Conservation (phyloP, 2,888 invertebrate genomes). For the Odontocolon sp. region DNA sequence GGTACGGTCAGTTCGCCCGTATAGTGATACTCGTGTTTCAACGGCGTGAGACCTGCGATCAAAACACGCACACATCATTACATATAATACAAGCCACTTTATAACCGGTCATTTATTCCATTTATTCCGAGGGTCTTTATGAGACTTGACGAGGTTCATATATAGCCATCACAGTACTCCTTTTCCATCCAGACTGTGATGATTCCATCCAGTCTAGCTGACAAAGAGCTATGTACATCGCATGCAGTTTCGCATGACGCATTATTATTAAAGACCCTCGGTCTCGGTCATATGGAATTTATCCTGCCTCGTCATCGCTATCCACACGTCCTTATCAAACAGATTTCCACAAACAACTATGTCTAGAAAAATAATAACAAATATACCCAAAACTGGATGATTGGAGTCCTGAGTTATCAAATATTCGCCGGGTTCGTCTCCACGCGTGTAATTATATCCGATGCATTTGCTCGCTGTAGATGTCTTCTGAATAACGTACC, state of each 20-base stretch:
- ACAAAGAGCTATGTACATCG: constrained; percentile 41
- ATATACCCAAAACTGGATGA: constrained; percentile 81
- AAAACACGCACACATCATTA: constrained; percentile 65
- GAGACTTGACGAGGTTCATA: constrained; percentile 55
- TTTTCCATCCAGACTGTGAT: constrained; percentile 36
- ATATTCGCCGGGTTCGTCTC: constrained; percentile 87
- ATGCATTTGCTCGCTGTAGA: constrained; percentile 91
- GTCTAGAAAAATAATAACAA: too few species aligned
- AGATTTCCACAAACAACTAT: background rate
- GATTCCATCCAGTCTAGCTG: constrained; percentile 18
- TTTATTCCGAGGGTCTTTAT: constrained; percentile 65
- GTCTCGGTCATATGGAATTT: constrained; percentile 29
- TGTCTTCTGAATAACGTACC: constrained; percentile 92
- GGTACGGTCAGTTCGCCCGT: constrained; percentile 87
- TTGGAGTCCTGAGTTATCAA: constrained; percentile 88
- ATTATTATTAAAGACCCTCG: constrained; percentile 44
- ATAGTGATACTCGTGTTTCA: constrained; percentile 91
- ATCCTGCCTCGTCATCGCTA: constrained; percentile 16
- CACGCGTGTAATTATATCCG: constrained; percentile 88
- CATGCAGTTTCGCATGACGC: constrained; percentile 49
- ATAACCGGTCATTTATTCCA: constrained; percentile 69
- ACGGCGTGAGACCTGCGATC: constrained; percentile 85
- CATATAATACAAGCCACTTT: constrained; percentile 74
- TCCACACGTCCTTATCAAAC: background rate
- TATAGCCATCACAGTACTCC: constrained; percentile 36